Evolutionary conservation across 2,797 vertebrate species (phyloP), one percentile per base, ranked within the genome.

Genomic region (Muscicapa striata): DNA sequence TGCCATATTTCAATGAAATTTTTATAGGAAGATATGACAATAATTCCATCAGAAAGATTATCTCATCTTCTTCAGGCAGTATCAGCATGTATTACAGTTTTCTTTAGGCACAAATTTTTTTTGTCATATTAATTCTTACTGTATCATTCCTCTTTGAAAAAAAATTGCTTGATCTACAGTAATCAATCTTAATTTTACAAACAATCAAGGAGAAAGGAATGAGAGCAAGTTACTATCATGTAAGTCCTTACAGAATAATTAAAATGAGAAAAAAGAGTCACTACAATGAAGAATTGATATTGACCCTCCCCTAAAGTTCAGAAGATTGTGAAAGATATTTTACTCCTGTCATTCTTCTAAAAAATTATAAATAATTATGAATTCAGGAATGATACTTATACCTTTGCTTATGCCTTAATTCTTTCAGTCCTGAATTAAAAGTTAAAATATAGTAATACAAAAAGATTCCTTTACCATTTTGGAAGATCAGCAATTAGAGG

Each of bases 171-270:
- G 8, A 36, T 77, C 54, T 93, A 41, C 17, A 46, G 27, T 75
- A 88, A 75, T 91, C 54, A 76, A 63, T 86, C 63, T 87, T 84
- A 10, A 34, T 81, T 94, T 87, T 93, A 62, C 43, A 85, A 59
- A 76, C 32, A 83, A 40, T 70, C 23, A 22, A 72, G 11, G 19
- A 89, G 22, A 80, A 74, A 81, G 22, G 48, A 87, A 83, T 51
- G 22, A 86, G 22, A 87, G 5, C 17, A 76, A 77, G 9, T 72
- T 85, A 17, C 22, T 78, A 68, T 46, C 16, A 51, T 52, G 13
- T 43, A 74, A 64, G 7, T 54, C 17, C 13, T 87, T 75, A 41
- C 9, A 75, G 40, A 83, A 68, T 66, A 17, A 88, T 41, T 84
- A 78, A 74, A 94, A 93, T 46, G 8, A 48, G 49, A 63, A 79